Base-by-base conservation (phyloP, 2,797 vertebrate genomes). In the Sebastes glaucus region DNA sequence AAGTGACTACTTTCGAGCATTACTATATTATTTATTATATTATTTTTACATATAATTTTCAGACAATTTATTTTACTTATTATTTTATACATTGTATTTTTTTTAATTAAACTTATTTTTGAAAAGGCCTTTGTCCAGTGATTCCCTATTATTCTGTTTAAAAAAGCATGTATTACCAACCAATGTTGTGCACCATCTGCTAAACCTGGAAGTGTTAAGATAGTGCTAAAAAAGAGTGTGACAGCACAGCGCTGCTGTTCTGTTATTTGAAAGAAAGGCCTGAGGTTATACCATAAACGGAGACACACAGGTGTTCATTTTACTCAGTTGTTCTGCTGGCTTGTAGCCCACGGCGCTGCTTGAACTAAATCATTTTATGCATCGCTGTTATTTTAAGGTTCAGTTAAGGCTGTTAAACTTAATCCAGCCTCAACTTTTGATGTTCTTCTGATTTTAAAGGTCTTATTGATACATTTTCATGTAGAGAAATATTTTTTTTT, bases 221-320 rank as follows among this genome's bases (percentile, higher is more conserved):
- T 22, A 33, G 25, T 11, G 64, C 60, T 71, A 66, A 18, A 55
- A 32, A 28, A 5, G 10, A 35, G 63, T 70, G 6, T 33, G 10
- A 70, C 22, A 59, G 53, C 16, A 60, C 6, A 70, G 57, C 0
- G 3, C 35, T 27, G 11, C 18, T 70, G 30, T 18, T 81, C 27
- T 27, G 25, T 33, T 67, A 79, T 86, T 71, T 80, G 53, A 81
- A 28, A 25, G 61, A 71, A 76, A 74, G 38, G 33, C 81, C 64
- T n/a, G 61, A 82, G 68, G 85, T 16, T 74, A 67, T 7, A 33
- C n/a, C 65, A 32, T 27, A n/a, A 76, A 76, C 33, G 49, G 22
- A 73, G 28, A 81, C 35, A 53, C 32, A 52, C 66, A 71, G 59
- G 52, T 80, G 77, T 77, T 86, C 52, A 9, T 53, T 80, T 77